Evolutionary conservation across 2,888 invertebrate species (phyloP).

Genomic region (Leptinotarsa haldemani): DNA sequence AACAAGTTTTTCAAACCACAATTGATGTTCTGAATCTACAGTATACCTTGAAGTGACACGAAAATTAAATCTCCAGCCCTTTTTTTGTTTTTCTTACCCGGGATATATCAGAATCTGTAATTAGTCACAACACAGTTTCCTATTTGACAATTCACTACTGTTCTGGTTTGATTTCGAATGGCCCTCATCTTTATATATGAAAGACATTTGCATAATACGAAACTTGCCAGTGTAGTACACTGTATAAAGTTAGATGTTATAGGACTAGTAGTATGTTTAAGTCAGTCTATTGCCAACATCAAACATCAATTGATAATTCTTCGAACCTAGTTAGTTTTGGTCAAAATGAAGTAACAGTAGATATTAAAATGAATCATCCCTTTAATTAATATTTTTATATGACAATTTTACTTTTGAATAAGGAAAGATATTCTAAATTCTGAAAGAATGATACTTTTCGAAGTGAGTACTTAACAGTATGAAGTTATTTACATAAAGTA

Average conservation of each 20-base stretch:
- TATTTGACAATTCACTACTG: slow-evolving; percentile 10
- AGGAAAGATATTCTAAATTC: too few species aligned
- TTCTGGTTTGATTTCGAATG: slow-evolving; percentile 8
- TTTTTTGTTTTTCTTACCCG: slow-evolving; percentile 8
- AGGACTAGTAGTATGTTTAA: not conserved
- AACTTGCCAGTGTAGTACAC: slow-evolving; percentile 10
- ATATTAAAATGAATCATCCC: too few species aligned
- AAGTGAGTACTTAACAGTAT: not conserved
- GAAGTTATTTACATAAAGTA: not conserved
- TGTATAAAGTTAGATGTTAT: not conserved
- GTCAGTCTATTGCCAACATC: too few species aligned
- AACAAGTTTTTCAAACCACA: too few species aligned
- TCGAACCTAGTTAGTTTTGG: too few species aligned
- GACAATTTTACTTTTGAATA: too few species aligned
- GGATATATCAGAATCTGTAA: not conserved
- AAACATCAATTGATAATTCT: too few species aligned
- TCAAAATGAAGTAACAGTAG: too few species aligned
- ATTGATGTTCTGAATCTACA: too few species aligned
- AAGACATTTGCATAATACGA: slow-evolving; percentile 12
- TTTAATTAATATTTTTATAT: too few species aligned
- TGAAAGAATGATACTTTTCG: too few species aligned
- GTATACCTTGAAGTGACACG: not conserved
- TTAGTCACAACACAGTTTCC: not conserved
- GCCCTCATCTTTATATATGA: slow-evolving; percentile 17
- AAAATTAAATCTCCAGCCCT: not conserved